Base-by-base conservation (phyloP, 2,888 invertebrate species). In the Malthinus flaveolus region DNA sequence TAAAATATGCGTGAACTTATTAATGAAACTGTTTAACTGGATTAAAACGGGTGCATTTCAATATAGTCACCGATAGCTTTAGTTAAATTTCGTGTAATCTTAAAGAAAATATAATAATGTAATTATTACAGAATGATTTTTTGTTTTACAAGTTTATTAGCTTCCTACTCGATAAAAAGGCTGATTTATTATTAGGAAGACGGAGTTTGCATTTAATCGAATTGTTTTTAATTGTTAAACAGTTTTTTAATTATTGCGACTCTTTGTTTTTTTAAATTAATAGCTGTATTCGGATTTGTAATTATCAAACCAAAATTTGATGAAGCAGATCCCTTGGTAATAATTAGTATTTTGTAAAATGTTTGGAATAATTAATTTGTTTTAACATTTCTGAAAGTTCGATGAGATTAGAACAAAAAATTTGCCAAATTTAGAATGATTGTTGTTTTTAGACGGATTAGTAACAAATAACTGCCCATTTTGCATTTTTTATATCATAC, bases 21-120 rank as follows among this genome's bases (percentile, higher is more conserved):
- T 57, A 47, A 55, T 51, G 55, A 53, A 23, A 61, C 59, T 57
- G 54, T 63, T 61, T 54, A 61, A 57, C 55, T 65, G 61, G 61
- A 60, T 65, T 66, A 71, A 74, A 76, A 75, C 76, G 76, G 76
- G 76, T 77, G 74, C 70, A 73, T 72, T 73, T 67, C 68, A 63
- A 63, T 62, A 65, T 73, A 73, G 73, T 74, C 74, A 73, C 71
- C 72, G 69, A 68, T 71, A 69, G 63, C 69, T 70, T 69, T 71
- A 61, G 54, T 59, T 59, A 50, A 54, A 44, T 54, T 49, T 59
- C 59, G 49, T 58, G 54, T 54, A 59, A 54, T 50, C 54, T 59
- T 50, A 39, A 53, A 39, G 13, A 49, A 59, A 50, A 50, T 54
- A 59, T 59, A 54, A 59, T 45, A 59, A 39, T 58, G 49, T 59